Evolutionary conservation across 2,888 invertebrate genomes (phyloP).

Genomic region (Nebria brevicollis): DNA sequence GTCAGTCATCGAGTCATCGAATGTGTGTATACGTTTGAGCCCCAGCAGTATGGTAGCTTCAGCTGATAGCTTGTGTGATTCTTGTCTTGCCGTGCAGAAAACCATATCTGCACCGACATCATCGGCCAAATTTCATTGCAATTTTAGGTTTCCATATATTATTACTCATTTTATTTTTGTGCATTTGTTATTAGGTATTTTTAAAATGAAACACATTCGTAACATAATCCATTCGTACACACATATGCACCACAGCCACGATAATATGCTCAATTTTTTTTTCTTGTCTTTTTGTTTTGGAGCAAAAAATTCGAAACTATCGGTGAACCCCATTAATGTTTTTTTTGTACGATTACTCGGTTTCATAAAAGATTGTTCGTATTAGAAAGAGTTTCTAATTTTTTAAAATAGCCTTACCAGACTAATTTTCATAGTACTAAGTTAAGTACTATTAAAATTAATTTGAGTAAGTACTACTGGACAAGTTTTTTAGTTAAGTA

Average conservation of each 20-base stretch:
- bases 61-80: neutral
- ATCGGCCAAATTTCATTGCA: slow-evolving; percentile 16
- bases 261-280: slow-evolving; percentile 20
- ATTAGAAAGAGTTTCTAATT: neutral
- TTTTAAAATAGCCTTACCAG: too few relatives aligned
- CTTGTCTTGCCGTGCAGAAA: neutral
- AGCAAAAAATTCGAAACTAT: slow-evolving; percentile 29
- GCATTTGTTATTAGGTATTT: slow-evolving; percentile 1
- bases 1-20: neutral
- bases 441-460: too few relatives aligned
- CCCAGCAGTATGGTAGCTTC: neutral
- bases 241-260: neutral
- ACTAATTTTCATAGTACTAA: too few relatives aligned
- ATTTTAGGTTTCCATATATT: neutral
- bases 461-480: too few relatives aligned
- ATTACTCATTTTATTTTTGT: neutral
- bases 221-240: neutral
- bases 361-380: neutral
- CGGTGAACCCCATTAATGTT: neutral
- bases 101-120: slow-evolving; percentile 8
- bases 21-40: neutral
- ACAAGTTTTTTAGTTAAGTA: too few relatives aligned
- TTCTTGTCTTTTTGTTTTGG: slow-evolving; percentile 21
- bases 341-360: neutral
- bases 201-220: neutral